Evolutionary conservation across 92 coral and sea anemone species (phyloP), one percentile per base, ranked within the genome.

Genomic region (Paramuricea clavata): DNA sequence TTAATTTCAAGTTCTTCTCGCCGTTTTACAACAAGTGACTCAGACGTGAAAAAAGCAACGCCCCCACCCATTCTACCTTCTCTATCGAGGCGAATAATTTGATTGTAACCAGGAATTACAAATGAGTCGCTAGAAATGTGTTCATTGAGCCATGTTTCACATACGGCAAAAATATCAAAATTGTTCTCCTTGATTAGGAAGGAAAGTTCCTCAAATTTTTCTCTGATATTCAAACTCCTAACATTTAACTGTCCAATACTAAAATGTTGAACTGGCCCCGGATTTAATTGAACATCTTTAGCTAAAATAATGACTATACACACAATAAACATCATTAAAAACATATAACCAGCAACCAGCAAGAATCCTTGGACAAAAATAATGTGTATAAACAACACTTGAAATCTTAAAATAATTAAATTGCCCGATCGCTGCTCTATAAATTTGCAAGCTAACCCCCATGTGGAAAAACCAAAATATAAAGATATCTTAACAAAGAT

Each of bases 1-100:
- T 47, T 47, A 47, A 47, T 47, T 47, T 47, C 15, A 47, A 47
- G 52, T 15, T 47, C 52, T 47, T 47, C 52, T 5, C 16, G 52
- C 17, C 17, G 52, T 12, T 47, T 9, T 47, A 47, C 52, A 47
- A 47, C 52, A 47, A 47, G 52, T 15, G 52, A 47, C 52, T 47
- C 52, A 47, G 52, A 47, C 52, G 52, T 47, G 52, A 47, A 9
- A 47, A 47, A 47, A 39, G 78, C 78, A 2, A 72, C 78, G 36
- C 78, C 78, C 1, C 78, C 78, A 9, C 52, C 78, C 1, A 28
- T 15, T 13, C 52, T 72, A 41, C 78, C 78, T 34, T 72, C 56
- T 16, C 56, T 72, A 17, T 72, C 78, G 28, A 36, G 15, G 23
- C 78, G 21, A 28, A 36, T 15, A 23, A 72, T 15, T 15, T 50